Evolutionary conservation across 2,888 invertebrate species (phyloP).

Genomic region (Fissipunctia ypsillon): DNA sequence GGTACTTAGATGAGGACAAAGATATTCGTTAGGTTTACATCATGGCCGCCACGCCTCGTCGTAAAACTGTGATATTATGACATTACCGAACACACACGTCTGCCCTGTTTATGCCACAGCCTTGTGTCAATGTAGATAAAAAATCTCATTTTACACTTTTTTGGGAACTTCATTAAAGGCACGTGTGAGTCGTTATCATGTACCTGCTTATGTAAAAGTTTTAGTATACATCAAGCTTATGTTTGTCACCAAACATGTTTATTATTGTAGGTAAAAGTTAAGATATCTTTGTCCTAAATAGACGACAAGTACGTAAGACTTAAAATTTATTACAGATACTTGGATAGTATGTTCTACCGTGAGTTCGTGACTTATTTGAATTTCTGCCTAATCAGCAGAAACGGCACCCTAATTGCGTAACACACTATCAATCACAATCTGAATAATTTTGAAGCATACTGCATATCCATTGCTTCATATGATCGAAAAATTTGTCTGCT

Average conservation of each 20-base stretch:
- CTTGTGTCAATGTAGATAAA: slow-evolving; percentile 62
- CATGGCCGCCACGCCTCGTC: slow-evolving; percentile 57
- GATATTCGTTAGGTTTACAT: slow-evolving; percentile 54
- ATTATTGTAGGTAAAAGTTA: slow-evolving; percentile 22
- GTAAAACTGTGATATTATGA: slow-evolving; percentile 65
- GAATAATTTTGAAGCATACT: too few relatives aligned
- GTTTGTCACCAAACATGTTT: slow-evolving; percentile 22
- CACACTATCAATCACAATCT: too few relatives aligned
- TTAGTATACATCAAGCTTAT: slow-evolving; percentile 9
- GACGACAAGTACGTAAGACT: slow-evolving; percentile 19
- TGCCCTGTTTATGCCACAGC: slow-evolving; percentile 43
- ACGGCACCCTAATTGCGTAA: too few relatives aligned
- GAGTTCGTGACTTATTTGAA: slow-evolving; percentile 8
- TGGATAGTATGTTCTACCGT: slow-evolving; percentile 30
- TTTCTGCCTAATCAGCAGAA: neutral
- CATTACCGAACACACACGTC: slow-evolving; percentile 57
- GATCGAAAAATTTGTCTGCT: too few relatives aligned
- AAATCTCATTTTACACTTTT: slow-evolving; percentile 56
- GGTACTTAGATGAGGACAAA: slow-evolving; percentile 49
- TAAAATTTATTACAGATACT: slow-evolving; percentile 51
- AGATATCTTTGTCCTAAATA: slow-evolving; percentile 27
- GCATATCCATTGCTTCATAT: too few relatives aligned
- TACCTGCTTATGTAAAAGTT: slow-evolving; percentile 6
- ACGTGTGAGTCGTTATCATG: slow-evolving; percentile 8
- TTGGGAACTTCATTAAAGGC: slow-evolving; percentile 38